phyloP scores from a whole-genome alignment of 2,797 vertebrate species.

The Cyprinella venusta region DNA sequence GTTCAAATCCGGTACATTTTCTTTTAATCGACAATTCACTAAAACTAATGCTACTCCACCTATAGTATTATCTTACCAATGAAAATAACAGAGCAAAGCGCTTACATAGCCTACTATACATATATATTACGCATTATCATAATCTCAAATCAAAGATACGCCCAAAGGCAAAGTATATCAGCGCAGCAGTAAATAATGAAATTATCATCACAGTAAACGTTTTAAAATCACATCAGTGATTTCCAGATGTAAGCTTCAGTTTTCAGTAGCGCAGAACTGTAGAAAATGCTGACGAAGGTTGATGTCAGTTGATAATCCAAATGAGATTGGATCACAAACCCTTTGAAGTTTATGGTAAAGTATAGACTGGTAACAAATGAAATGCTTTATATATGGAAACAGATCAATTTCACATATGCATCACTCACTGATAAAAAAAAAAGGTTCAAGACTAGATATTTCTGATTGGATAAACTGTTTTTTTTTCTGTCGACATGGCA shows the following conservation, averaged over 20 bases:
- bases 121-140: constrained; percentile 43
- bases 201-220: constrained; percentile 36
- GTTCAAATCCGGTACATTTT: constrained; percentile 25
- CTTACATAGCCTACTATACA: not conserved
- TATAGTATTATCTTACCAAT: constrained; percentile 1
- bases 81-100: not conserved
- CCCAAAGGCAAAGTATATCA: constrained; percentile 38
- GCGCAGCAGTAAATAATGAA: constrained; percentile 41
- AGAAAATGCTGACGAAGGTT: constrained; percentile 47
- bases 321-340: constrained; percentile 44
- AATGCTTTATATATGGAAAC: constrained; percentile 18
- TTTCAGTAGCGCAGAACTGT: constrained; percentile 6
- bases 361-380: constrained; percentile 12
- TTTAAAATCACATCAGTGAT: constrained; percentile 43
- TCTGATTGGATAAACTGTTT: not conserved
- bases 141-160: constrained; percentile 41
- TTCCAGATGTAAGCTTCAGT: constrained; percentile 27
- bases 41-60: not conserved
- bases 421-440: constrained; percentile 19
- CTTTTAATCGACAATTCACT: not conserved
- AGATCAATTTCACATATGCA: constrained; percentile 28
- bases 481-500: constrained; percentile 11
- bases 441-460: not conserved
- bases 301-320: constrained; percentile 24
- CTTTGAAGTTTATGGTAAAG: constrained; percentile 44